A percentile compares a stretch with the other conserved stretches of the same genome.
phyloP scores from a whole-genome alignment of 2,888 invertebrate species.

The Neoaliturus tenellus region DNA sequence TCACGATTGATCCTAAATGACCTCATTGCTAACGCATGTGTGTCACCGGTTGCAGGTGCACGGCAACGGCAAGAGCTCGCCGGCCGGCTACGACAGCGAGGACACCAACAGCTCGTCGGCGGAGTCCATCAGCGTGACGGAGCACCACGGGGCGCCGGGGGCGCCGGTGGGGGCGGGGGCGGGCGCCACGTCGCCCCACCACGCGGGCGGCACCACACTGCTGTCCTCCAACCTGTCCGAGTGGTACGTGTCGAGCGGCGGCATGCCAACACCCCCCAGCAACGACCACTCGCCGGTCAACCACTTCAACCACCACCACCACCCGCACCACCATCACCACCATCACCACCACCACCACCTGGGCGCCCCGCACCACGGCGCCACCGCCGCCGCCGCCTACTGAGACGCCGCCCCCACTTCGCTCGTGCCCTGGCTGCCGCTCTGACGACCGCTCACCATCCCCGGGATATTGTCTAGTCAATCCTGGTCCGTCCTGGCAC shows the following conservation, averaged over 20 bases:
- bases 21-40: too few relatives aligned
- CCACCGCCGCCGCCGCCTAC: conserved; percentile 85
- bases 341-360: conserved; percentile 76
- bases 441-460: conserved; percentile 9
- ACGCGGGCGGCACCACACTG: conserved; percentile 47
- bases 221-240: conserved; percentile 71
- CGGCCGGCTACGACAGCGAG: conserved; percentile 89
- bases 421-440: conserved; percentile 55
- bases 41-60: conserved; percentile 80
- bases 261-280: conserved; percentile 73
- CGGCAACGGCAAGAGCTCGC: conserved; percentile 83
- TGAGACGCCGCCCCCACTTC: conserved; percentile 73
- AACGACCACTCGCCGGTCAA: conserved; percentile 79
- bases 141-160: conserved; percentile 70
- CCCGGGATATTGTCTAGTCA: conserved; percentile 22
- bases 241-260: conserved; percentile 57
- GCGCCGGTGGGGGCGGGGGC: conserved; percentile 69
- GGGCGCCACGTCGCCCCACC: conserved; percentile 61
- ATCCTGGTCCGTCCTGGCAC: too few relatives aligned
- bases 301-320: conserved; percentile 74
- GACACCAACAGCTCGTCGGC: conserved; percentile 88
- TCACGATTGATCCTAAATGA: too few relatives aligned
- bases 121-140: conserved; percentile 83
- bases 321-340: conserved; percentile 75
- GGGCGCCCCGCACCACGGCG: conserved; percentile 76